These are phyloP conservation scores for Pseudorectes ferrugineus DNA, from an alignment of 2,113 vertebrate species.

Conservation along the genomic window DNA sequence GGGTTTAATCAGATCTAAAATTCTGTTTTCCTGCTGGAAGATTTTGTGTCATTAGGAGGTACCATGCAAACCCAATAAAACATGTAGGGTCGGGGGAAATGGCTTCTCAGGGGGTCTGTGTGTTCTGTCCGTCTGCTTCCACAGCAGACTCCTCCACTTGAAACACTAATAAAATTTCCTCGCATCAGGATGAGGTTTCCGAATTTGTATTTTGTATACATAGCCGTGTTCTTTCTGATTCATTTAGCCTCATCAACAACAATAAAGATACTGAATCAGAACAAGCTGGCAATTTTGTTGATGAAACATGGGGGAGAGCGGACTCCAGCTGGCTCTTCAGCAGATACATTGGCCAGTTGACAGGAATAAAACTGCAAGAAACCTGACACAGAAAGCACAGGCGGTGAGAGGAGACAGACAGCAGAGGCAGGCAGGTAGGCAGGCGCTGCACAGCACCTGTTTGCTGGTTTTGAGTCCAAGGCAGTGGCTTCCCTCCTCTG, in stretches of 20 bases:
- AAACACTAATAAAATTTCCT: background rate
- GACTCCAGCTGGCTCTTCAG: slow-evolving; percentile 55
- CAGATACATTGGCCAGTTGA: background rate
- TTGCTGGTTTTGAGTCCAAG: background rate
- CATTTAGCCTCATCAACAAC: slow-evolving; percentile 51
- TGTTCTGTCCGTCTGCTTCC: background rate
- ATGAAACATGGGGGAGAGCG: slow-evolving; percentile 32
- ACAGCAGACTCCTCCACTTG: background rate
- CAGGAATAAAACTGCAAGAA: slow-evolving; percentile 25
- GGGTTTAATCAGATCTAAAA: background rate
- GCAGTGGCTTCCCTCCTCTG: background rate
- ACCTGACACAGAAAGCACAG: background rate
- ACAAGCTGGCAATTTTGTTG: slow-evolving; percentile 55
- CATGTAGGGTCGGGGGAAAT: background rate
- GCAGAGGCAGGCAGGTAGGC: slow-evolving; percentile 49
- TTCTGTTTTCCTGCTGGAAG: background rate
- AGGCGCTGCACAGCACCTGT: slow-evolving; percentile 12
- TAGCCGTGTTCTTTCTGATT: slow-evolving; percentile 39
- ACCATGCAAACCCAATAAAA: background rate
- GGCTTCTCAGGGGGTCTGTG: background rate
- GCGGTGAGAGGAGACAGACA: background rate
- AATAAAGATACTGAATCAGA: slow-evolving; percentile 59
- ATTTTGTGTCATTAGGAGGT: background rate
- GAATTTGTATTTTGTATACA: slow-evolving; percentile 36
- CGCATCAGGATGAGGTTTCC: background rate